Percentiles rank a stretch among this genome's conserved stretches.
phyloP scores from a whole-genome alignment of 2,888 invertebrate genomes.

The Argynnis bischoffii region DNA sequence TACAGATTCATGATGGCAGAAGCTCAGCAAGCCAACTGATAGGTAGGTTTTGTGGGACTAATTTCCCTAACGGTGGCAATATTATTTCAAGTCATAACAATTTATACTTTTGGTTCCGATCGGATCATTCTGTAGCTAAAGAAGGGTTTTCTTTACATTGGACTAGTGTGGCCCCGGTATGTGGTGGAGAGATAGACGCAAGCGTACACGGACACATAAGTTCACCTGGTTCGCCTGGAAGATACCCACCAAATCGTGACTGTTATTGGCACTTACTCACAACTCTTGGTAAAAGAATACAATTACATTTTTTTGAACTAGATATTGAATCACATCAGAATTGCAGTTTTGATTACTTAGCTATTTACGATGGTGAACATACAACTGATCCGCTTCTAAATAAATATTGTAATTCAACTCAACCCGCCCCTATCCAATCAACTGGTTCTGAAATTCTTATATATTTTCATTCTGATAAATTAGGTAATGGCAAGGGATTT shows the following conservation, averaged over 20 bases:
- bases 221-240: slow-evolving; percentile 94
- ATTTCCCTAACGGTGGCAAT: slow-evolving; percentile 86
- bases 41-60: slow-evolving; percentile 91
- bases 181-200: slow-evolving; percentile 86
- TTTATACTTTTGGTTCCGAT: slow-evolving; percentile 91
- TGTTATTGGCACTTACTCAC: slow-evolving; percentile 91
- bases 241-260: slow-evolving; percentile 92
- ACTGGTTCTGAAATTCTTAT: slow-evolving; percentile 84
- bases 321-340: slow-evolving; percentile 87
- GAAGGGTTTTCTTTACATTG: slow-evolving; percentile 91
- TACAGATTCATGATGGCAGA: slow-evolving; percentile 93
- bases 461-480: slow-evolving; percentile 91
- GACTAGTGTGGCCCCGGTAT: slow-evolving; percentile 87
- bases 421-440: slow-evolving; percentile 88
- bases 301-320: slow-evolving; percentile 90
- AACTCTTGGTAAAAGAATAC: slow-evolving; percentile 87
- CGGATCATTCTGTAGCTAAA: slow-evolving; percentile 84
- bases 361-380: slow-evolving; percentile 82
- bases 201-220: slow-evolving; percentile 87
- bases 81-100: slow-evolving; percentile 89
- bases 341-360: slow-evolving; percentile 90
- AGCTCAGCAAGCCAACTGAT: slow-evolving; percentile 87
- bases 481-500: slow-evolving; percentile 89
- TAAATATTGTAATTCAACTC: slow-evolving; percentile 88
- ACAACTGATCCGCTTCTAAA: slow-evolving; percentile 78